A percentile compares a stretch with the other conserved stretches of the same genome.
Conservation (phyloP, 2,888 invertebrate genomes). For the Empis livida region DNA sequence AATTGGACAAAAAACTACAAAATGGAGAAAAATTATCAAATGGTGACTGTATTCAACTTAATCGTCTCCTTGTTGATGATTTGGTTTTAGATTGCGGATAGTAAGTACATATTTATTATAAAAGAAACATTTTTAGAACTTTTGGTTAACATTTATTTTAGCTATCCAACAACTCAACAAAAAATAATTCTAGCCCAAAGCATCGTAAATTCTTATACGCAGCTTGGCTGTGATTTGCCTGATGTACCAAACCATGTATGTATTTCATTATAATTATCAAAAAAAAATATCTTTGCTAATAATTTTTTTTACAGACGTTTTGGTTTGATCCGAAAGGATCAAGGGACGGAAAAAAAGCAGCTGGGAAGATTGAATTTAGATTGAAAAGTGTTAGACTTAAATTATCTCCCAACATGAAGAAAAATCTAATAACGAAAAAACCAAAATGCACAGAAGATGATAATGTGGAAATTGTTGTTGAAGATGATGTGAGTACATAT, state of each 20-base stretch:
- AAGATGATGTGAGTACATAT: too few relatives aligned
- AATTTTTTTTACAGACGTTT: constrained; percentile 1
- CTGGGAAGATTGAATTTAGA: constrained; percentile 1
- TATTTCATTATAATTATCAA: too few relatives aligned
- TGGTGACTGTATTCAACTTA: too few relatives aligned
- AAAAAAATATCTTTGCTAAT: too few relatives aligned
- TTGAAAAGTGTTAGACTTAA: not conserved
- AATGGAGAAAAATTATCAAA: too few relatives aligned
- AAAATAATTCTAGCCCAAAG: constrained; percentile 1
- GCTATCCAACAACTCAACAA: not conserved
- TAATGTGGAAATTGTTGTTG: too few relatives aligned
- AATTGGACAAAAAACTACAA: too few relatives aligned
- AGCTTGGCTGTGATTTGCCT: not conserved
- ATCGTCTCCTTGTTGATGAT: not conserved
- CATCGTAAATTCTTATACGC: not conserved
- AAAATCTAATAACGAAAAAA: too few relatives aligned
- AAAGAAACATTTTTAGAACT: not conserved
- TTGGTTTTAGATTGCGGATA: not conserved
- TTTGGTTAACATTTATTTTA: not conserved
- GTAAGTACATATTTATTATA: not conserved
- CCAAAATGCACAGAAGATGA: too few relatives aligned
- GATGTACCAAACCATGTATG: constrained; percentile 3
- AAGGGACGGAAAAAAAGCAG: not conserved
- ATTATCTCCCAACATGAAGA: constrained; percentile 1
- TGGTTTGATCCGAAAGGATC: constrained; percentile 4